Evolutionary conservation across 2,888 invertebrate genomes (phyloP), one percentile per base, ranked within the genome.

Genomic region (Stenodera caucasica): DNA sequence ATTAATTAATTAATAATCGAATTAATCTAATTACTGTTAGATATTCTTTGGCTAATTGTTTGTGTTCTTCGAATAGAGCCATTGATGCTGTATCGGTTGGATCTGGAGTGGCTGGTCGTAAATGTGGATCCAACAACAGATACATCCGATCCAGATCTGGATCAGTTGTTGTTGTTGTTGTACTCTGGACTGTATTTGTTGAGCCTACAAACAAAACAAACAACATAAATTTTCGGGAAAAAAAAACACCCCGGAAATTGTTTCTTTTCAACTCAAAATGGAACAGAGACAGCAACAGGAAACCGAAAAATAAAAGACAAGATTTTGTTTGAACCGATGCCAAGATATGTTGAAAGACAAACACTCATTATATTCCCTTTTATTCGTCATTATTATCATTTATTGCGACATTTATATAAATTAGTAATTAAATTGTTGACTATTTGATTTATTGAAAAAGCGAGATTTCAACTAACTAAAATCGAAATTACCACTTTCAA

Each of bases 31-130:
- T 67, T 70, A 93, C 91, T 81, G 90, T 90, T 60, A 95, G 85
- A 82, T 93, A 95, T 80, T 96, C 92, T 79, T 93, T 89, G 59
- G 94, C 94, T 69, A 95, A 81, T 81, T 92, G 85, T 76, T 91
- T 92, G 78, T 96, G 96, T 73, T 95, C 92, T 68, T 94, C 89
- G 77, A 91, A 96, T 73, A 96, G 91, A 67, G 89, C 84, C 78
- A 91, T 86, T 55, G 96, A 96, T 78, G 91, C 88, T 15, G 88
- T 86, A 74, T 87, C 87, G 72, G 83, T 85, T 70, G 88, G 85
- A 81, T 93, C 91, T 14, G 96, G 96, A 37, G 91, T 89, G 68
- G 91, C 87, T 2, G 97, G 96, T 71, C 92, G 85, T 58, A 94
- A 81, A 74, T 92, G 90, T 0, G 90, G 88, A 78, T 93, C 92